Base-by-base conservation (phyloP, 2,888 invertebrate species). In the Papilio elwesi region DNA sequence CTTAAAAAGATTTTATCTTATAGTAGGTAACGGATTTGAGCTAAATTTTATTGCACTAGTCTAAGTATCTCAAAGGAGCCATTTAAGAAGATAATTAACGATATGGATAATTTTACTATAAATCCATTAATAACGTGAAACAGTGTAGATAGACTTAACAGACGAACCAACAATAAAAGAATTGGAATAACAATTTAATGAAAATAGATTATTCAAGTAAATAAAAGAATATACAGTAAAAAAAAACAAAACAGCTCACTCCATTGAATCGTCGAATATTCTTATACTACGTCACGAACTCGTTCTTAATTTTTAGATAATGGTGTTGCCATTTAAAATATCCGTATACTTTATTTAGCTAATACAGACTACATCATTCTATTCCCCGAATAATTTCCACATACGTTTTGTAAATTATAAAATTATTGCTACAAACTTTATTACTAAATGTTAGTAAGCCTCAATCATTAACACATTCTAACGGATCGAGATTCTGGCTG, bases 11-110 rank as follows among this genome's bases (percentile, higher is more conserved):
- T 80, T 76, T 80, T 59, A 59, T 73, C 85, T 87, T 90, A 89
- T 78, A 77, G 83, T 84, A 88, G 87, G 86, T 88, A 88, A 89
- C 88, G 78, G 82, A 76, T 78, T 90, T 90, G 90, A 90, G 90
- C 90, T 88, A 85, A 71, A 71, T 73, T 26, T 74, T 87, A 89
- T 73, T 69, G 69, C 65, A 65, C 65, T 16, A 36, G 38, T 9
- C 16, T 57, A 57, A 66, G 63, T 51, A 16, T 53, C 1, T 64
- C 53, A 76, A 75, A 80, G 78, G 77, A 78, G 79, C 77, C 62
- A 75, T 16, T 36, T 47, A 48, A 69, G 51, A 47, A 51, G 64
- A 73, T 70, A 36, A 53, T n/a, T 63, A 68, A 51, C 48, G 38
- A 70, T 36, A 63, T 52, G 12, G 26, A 51, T n/a, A 13, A 9